Conservation (phyloP, 2,797 vertebrate species). For the Spea hammondii region DNA sequence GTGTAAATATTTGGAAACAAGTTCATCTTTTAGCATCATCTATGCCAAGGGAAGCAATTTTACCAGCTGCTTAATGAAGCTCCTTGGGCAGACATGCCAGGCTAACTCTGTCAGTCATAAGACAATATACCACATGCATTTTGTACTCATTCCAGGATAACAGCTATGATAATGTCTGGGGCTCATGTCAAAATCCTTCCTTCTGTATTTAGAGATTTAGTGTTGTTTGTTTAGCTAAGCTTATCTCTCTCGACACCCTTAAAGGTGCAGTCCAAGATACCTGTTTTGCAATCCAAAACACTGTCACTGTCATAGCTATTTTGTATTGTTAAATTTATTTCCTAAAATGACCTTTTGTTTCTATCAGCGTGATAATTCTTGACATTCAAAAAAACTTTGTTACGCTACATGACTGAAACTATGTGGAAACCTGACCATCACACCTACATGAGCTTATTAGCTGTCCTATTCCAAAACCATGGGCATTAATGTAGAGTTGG, state of each 20-base stretch:
- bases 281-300: constrained; percentile 6
- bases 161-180: constrained; percentile 33
- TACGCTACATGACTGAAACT: too few relatives aligned
- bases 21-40: constrained; percentile 44
- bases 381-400: too few relatives aligned
- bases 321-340: too few relatives aligned
- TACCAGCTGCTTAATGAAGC: constrained; percentile 51
- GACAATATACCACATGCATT: constrained; percentile 42
- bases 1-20: constrained; percentile 52
- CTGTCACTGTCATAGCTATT: too few relatives aligned
- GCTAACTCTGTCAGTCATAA: constrained; percentile 44
- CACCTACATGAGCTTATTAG: too few relatives aligned
- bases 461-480: too few relatives aligned
- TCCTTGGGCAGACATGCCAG: constrained; percentile 44
- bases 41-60: constrained; percentile 51
- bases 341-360: too few relatives aligned
- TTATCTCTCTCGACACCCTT: constrained; percentile 19
- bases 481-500: too few relatives aligned
- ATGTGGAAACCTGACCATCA: too few relatives aligned
- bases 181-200: constrained; percentile 37
- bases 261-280: constrained; percentile 22
- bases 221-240: constrained; percentile 43
- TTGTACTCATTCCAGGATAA: constrained; percentile 40
- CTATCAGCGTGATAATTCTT: too few relatives aligned
- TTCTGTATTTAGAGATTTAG: constrained; percentile 36